Conservation (phyloP, 2,888 invertebrate genomes). For the Metallyticus violacea region DNA sequence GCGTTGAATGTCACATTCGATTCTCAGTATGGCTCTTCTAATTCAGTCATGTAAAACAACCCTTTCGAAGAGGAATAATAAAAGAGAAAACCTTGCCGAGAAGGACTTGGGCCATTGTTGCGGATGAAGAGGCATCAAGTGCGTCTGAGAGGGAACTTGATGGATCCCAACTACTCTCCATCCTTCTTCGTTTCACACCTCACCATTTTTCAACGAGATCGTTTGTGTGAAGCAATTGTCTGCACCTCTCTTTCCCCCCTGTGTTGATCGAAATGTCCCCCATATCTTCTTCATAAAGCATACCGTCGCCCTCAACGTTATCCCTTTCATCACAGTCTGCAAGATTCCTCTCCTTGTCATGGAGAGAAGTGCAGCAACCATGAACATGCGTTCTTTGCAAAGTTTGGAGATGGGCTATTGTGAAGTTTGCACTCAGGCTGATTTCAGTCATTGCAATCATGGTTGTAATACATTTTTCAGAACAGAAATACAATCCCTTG, state of each 20-base stretch:
- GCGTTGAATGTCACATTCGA: neutral
- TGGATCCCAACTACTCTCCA: neutral
- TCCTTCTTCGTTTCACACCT: neutral
- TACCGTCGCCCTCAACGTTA: neutral
- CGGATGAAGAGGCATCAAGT: neutral
- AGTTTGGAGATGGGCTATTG: neutral
- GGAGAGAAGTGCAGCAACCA: neutral
- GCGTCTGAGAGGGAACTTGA: neutral
- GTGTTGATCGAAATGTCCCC: neutral
- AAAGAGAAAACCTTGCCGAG: neutral
- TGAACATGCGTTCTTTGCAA: neutral
- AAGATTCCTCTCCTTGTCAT: neutral
- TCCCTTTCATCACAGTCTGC: neutral
- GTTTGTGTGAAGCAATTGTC: neutral
- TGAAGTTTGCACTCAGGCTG: no score
- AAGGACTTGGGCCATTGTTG: neutral
- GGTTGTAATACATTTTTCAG: no score
- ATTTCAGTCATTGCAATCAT: no score
- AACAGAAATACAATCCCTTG: no score
- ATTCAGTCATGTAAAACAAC: neutral
- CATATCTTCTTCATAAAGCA: neutral
- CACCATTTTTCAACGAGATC: constrained; percentile 1
- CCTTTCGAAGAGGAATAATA: neutral
- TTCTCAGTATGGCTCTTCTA: neutral
- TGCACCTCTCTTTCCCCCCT: neutral